Base-by-base conservation (phyloP, 2,888 invertebrate genomes). In the Saturnia pavonia region DNA sequence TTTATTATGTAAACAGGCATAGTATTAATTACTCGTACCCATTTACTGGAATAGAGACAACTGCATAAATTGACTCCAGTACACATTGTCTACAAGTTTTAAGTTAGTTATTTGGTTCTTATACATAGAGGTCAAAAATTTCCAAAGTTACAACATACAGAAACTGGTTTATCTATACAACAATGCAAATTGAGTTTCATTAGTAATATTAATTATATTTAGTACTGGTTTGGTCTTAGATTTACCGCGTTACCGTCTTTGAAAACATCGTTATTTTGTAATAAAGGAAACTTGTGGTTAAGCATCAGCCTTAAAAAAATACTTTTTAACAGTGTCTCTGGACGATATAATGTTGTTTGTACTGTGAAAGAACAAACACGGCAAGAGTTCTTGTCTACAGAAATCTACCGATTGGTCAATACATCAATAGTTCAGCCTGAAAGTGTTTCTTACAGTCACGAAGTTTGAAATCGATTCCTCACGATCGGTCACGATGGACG, bases 391-490 rank as follows among this genome's bases (percentile, higher is more conserved):
- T 4, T 9, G 14, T 60, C 19, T 9, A 60, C 27, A 65, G 65
- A n/a, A 40, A 65, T n/a, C 65, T 65, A 60, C 1, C 57, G 40
- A 65, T 40, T 65, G n/a, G 40, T 65, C 9, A 19, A 65, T 40
- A 40, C 40, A 9, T 19, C n/a, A 40, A 40, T 40, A n/a, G 40
- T 40, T n/a, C 11, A n/a, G 40, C 2, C 40, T 65, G 65, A 65
- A 27, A 65, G 65, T 65, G n/a, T 63, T 8, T 19, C 63, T 34
- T 40, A 68, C 75, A 71, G 70, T 72, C 72, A 70, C 67, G 72
- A 76, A 74, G 82, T 81, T 85, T 84, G 80, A 78, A 81, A 82
- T 81, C 77, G 80, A 84, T 83, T 84, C 85, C 80, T 80, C 82
- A 83, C 81, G 82, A 72, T 74, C 74, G 74, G 78, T 80, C 77